Base-by-base conservation (phyloP, 2,888 invertebrate species). In the Mimas tiliae region DNA sequence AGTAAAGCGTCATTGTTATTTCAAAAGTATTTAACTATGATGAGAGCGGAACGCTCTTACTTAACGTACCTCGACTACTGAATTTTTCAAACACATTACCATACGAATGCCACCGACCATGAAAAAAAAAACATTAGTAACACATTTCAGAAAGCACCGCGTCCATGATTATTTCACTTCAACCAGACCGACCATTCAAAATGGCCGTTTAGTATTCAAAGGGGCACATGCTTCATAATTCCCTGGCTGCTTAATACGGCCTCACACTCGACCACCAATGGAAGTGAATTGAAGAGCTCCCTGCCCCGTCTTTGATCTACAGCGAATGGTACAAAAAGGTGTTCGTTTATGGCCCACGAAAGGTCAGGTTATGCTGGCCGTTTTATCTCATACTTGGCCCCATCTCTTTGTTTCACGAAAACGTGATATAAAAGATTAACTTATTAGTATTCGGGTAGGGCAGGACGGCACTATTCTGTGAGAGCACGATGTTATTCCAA, bases 341-440 rank as follows among this genome's bases (percentile, higher is more conserved):
- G 48, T 21, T 6, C 19, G 45, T 16, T 34, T 12, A 12, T 48
- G 21, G 45, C 50, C 52, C 16, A 62, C n/a, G 33, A n/a, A 47
- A 33, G 91, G 67, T 84, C 91, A 76, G 71, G 74, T 72, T 81
- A 75, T 63, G 68, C 70, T 86, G 87, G 90, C 67, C 82, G 75
- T 78, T 81, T 83, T 84, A 86, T 87, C 86, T 86, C 81, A 83
- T 88, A 86, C 88, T 87, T 86, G 88, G 83, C 83, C 85, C 85
- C 87, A 88, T 89, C 87, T 89, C 89, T 91, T 92, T 92, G 93
- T 93, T 92, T 91, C 87, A 90, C 86, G 86, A 90, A 87, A 90
- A 89, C 87, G 88, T 87, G 90, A 91, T 92, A 89, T 91, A 91
- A 92, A 91, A 93, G 92, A 91, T 93, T 90, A 92, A 89, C 89